Evolutionary conservation across 2,888 invertebrate species (phyloP), one percentile per base, ranked within the genome.

Genomic region (Drosophila cyrtoloma): DNA sequence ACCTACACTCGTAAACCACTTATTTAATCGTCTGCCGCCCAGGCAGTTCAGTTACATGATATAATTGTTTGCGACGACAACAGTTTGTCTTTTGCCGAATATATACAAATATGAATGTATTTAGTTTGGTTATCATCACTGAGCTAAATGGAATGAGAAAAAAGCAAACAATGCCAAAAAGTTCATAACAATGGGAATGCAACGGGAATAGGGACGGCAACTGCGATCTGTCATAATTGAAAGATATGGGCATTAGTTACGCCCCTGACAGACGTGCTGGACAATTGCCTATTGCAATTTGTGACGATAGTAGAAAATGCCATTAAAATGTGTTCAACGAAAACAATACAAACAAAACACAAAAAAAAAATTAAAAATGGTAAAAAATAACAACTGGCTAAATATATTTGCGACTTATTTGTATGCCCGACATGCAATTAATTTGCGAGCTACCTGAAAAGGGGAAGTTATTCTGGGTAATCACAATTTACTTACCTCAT

Each of bases 401-500:
- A 62, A 57, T 50, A 59, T 7, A 55, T 64, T 10, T 50, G 16
- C 28, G 35, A 28, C 50, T 42, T 66, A 44, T 72, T 53, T 69
- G 52, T 60, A 50, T 55, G 67, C 55, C 51, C 19, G 65, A 33
- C 76, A 47, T 28, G 14, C 32, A 68, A 50, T 35, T 59, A 5
- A 7, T 26, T 47, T 42, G 51, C 26, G 12, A 35, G 30, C 47
- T 51, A 35, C 51, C 16, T 37, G 12, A 51, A 44, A 3, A 19
- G 66, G 86, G 86, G 86, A 75, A 61, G n/a, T 84, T 84, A 73
- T 59, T 52, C 22, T 9, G 66, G 60, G 39, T 58, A 39, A 52
- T 63, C 51, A 26, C 26, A 44, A 51, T 37, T 35, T 12, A 42
- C 88, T 93, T 94, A 95, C 95, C 94, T 97, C 97, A 92, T 96